A percentile compares a stretch with the other conserved stretches of the same genome.
phyloP scores from a whole-genome alignment of 2,888 invertebrate species.

The Tenthredo livida region DNA sequence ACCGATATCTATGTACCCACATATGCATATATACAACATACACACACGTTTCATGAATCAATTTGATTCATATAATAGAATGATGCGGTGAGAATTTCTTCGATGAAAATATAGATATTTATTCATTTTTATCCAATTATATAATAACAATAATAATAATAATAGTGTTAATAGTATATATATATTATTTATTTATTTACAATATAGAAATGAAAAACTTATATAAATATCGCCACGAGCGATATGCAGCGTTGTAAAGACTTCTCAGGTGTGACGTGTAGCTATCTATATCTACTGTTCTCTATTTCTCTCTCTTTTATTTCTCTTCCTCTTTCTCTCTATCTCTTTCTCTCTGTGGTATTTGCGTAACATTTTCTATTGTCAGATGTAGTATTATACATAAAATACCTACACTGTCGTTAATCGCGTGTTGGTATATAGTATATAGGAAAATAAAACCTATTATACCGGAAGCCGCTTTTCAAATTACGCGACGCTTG shows the following conservation, averaged over 20 bases:
- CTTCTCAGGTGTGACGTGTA: slow-evolving; percentile 64
- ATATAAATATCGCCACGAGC: neutral
- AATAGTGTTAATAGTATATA: no score
- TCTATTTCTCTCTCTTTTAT: slow-evolving; percentile 11
- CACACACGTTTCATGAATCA: neutral
- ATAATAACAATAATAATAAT: neutral
- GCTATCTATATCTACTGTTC: slow-evolving; percentile 52
- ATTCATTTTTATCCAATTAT: neutral
- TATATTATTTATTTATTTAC: no score
- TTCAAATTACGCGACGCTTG: neutral
- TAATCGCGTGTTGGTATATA: neutral
- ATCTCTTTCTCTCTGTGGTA: neutral
- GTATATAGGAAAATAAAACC: slow-evolving; percentile 16
- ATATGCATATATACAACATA: no score
- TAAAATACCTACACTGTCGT: neutral
- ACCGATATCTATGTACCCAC: neutral
- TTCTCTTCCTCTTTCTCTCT: slow-evolving; percentile 4
- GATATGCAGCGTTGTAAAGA: slow-evolving; percentile 63
- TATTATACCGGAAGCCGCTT: slow-evolving; percentile 20
- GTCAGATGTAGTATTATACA: neutral
- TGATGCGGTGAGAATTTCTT: no score
- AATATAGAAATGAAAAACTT: no score
- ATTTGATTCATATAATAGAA: no score
- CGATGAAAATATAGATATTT: no score
- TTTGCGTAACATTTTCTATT: slow-evolving; percentile 47